phyloP scores from a whole-genome alignment of 1,140 invertebrate species.

The Drosophila virilis region DNA sequence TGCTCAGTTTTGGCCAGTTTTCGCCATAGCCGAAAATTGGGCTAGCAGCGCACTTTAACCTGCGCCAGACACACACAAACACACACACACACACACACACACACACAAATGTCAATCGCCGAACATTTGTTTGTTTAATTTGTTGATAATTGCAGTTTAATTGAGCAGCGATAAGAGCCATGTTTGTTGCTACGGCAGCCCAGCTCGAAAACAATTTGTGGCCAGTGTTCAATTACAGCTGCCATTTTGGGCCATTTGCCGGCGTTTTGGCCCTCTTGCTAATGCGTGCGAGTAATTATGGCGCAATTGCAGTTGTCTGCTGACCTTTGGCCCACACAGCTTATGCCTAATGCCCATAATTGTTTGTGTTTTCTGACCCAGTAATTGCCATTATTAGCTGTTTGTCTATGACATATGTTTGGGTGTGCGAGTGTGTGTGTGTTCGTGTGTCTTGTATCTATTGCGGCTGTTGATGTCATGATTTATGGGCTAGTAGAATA shows the following conservation, averaged over 20 bases:
- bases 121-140: constrained; percentile 57
- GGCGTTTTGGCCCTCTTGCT: constrained; percentile 1
- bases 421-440: not conserved
- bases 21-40: constrained; percentile 52
- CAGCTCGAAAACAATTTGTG: constrained; percentile 30
- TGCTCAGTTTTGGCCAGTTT: constrained; percentile 51
- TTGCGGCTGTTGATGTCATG: constrained; percentile 71
- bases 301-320: constrained; percentile 30
- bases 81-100: too few species aligned
- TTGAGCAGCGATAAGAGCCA: constrained; percentile 45
- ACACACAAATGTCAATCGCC: constrained; percentile 52
- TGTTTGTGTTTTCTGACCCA: constrained; percentile 56
- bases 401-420: constrained; percentile 10
- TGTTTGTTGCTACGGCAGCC: not conserved
- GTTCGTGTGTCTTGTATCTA: constrained; percentile 8
- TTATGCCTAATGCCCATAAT: constrained; percentile 49
- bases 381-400: constrained; percentile 70
- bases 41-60: constrained; percentile 56
- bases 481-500: constrained; percentile 53
- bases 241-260: constrained; percentile 13
- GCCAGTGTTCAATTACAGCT: constrained; percentile 15
- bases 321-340: constrained; percentile 53
- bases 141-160: constrained; percentile 74
- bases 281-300: constrained; percentile 47
- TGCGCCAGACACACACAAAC: constrained; percentile 44